Percentiles rank a stretch among this genome's conserved stretches.
Conservation (phyloP, 2,888 invertebrate species). For the Adelphocoris suturalis region DNA sequence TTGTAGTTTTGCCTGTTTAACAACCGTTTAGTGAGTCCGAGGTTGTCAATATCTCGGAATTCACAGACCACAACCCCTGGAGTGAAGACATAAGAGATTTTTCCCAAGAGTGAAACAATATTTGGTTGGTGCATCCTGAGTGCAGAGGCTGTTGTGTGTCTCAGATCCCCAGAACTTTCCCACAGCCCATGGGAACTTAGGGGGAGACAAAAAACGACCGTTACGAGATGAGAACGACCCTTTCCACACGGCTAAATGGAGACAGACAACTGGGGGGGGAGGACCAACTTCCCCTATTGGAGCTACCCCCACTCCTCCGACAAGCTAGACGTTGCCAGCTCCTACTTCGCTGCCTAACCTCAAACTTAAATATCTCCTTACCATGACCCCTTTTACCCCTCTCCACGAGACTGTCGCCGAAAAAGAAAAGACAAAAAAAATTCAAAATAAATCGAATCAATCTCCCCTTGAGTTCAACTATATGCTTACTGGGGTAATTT, state of each 20-base stretch:
- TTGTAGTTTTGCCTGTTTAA: too few species aligned
- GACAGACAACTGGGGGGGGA: not conserved
- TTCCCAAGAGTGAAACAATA: not conserved
- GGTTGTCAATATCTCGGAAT: too few species aligned
- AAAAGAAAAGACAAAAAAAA: constrained; percentile 4
- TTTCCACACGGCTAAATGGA: constrained; percentile 34
- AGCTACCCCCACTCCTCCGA: too few species aligned
- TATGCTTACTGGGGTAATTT: not conserved
- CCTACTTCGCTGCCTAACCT: constrained; percentile 37
- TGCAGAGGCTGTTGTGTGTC: not conserved
- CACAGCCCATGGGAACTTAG: constrained; percentile 41
- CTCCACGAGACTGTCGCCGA: too few species aligned
- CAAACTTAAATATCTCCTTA: constrained; percentile 60
- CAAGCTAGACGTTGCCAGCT: constrained; percentile 56
- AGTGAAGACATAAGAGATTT: not conserved
- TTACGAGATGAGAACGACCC: constrained; percentile 48
- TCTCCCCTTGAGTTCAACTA: too few species aligned
- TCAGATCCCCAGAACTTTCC: constrained; percentile 21
- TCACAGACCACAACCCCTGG: too few species aligned
- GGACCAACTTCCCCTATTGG: too few species aligned
- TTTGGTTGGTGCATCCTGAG: not conserved
- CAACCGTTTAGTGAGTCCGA: too few species aligned
- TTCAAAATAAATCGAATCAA: not conserved
- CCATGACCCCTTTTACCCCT: constrained; percentile 51
- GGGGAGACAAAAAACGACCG: constrained; percentile 45